Base-by-base conservation (phyloP, 2,113 vertebrate genomes). In the Callionymus lyra region DNA sequence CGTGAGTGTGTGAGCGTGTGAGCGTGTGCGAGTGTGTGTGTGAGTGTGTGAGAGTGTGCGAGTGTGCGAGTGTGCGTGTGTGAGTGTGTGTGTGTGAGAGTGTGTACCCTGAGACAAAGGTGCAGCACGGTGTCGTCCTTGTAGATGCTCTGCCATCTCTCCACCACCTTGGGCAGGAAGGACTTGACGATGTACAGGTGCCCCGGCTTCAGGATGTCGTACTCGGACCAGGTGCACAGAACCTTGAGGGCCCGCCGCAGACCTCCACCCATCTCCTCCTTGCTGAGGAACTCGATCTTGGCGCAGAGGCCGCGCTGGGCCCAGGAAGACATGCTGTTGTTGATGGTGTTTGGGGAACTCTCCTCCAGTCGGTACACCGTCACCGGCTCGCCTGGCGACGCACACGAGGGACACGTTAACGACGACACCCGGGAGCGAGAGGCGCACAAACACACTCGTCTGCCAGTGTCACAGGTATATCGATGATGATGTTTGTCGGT, bases 301-400 rank as follows among this genome's bases (percentile, higher is more conserved):
- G 94, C 95, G 68, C 88, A 97, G 31, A 98, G 91, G 5, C 94
- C 95, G n/a, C 90, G 81, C 16, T 98, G 95, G 34, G 94, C 88
- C 95, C 95, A 99, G 52, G 95, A 99, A 18, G 94, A 98, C 95
- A 99, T 99, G 87, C 95, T 99, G 84, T 99, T 99, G 80, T 98
- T 94, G 72, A 99, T 82, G 45, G 90, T 97, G 78, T 76, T 93
- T 41, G 94, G 95, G 18, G 95, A 98, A 45, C 95, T 98, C 77
- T 98, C 95, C 63, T 98, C 95, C 41, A 98, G 85, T 12, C 93
- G 88, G 75, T 98, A 98, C 66, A 98, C 93, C 0, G 92, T 98
- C 63, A 98, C 94, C 4, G 92, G 91, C 52, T 98, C 95, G 33
- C 95, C 95, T 98, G 55, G 0, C 12, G 9, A 6, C 10, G 6